A percentile compares a stretch with the other conserved stretches of the same genome.
These are phyloP conservation scores for Ceratina japonica DNA, from an alignment of 1,140 invertebrate species.

Conservation along the genomic window DNA sequence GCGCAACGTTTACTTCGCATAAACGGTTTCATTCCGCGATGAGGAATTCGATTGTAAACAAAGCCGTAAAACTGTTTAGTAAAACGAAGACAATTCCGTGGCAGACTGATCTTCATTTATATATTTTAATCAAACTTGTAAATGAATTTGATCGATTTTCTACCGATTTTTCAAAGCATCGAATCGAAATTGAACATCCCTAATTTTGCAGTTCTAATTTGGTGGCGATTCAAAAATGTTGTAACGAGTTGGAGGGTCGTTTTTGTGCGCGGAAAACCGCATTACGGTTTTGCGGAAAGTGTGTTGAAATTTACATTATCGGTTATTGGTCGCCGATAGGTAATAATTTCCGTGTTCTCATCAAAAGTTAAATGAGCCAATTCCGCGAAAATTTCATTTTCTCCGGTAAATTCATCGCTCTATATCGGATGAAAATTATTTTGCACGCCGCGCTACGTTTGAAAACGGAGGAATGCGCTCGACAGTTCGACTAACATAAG, in stretches of 20 bases:
- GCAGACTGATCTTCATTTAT: background rate
- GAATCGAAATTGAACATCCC: too few relatives aligned
- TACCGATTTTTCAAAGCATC: background rate
- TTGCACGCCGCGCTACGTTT: background rate
- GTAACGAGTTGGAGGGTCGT: background rate
- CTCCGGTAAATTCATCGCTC: background rate
- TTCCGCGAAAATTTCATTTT: background rate
- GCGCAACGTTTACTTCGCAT: background rate
- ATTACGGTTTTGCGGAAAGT: background rate
- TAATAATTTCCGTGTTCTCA: background rate
- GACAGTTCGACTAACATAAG: too few relatives aligned
- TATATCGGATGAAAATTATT: background rate
- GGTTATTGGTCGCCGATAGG: background rate
- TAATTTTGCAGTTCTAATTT: background rate
- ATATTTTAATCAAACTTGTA: background rate
- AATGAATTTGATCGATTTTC: too few relatives aligned
- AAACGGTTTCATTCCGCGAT: background rate
- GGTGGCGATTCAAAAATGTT: too few relatives aligned
- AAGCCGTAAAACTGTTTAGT: constrained; percentile 44
- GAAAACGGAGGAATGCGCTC: too few relatives aligned
- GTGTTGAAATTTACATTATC: background rate
- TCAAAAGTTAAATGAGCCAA: constrained; percentile 20
- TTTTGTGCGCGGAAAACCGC: background rate
- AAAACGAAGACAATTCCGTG: constrained; percentile 26
- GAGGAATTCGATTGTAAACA: constrained; percentile 46